Evolutionary conservation across 2,113 vertebrate species (phyloP).

Genomic region (Ameiurus melas): DNA sequence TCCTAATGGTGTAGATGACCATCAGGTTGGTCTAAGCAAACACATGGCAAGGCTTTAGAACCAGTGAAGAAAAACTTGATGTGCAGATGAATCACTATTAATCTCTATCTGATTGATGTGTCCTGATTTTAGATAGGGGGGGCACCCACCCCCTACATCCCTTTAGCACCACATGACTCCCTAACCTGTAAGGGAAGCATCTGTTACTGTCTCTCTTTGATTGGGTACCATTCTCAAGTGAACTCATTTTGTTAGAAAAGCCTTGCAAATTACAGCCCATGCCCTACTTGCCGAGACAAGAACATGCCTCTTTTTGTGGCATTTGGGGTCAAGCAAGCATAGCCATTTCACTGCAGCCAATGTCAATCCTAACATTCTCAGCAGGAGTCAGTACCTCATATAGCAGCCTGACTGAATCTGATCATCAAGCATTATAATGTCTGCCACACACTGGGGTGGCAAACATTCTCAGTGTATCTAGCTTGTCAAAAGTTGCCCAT

Average conservation of each 20-base stretch:
- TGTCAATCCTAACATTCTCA: not conserved
- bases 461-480: not conserved
- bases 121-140: not conserved
- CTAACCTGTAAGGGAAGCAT: not conserved
- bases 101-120: not conserved
- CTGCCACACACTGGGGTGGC: not conserved
- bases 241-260: not conserved
- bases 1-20: not conserved
- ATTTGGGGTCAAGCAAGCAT: not conserved
- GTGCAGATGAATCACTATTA: not conserved
- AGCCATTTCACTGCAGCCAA: not conserved
- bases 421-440: not conserved
- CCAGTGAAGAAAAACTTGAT: not conserved
- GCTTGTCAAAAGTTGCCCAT: not conserved
- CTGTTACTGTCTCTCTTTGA: not conserved
- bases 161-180: not conserved
- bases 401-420: not conserved
- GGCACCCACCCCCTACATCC: too few relatives aligned
- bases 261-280: not conserved
- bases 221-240: not conserved
- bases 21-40: not conserved
- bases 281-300: not conserved
- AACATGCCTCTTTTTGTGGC: not conserved
- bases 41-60: not conserved
- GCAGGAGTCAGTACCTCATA: not conserved